Evolutionary conservation across 2,113 vertebrate species (phyloP).

Genomic region (Macquaria ambigua): DNA sequence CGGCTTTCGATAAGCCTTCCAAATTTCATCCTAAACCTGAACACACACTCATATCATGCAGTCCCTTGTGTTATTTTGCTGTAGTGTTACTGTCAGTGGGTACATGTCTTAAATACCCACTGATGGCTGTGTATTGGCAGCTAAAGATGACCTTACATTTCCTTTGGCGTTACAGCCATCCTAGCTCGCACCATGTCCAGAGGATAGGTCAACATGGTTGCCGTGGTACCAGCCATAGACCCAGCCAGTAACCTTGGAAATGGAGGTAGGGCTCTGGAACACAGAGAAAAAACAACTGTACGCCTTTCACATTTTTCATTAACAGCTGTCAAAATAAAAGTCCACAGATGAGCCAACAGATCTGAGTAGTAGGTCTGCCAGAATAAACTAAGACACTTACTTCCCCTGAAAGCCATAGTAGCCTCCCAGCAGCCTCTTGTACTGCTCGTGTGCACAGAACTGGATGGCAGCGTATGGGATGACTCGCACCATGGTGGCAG

Average conservation of each 20-base stretch:
- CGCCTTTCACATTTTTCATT: not conserved
- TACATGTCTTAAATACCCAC: not conserved
- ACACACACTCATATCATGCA: not conserved
- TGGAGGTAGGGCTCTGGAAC: conserved; percentile 89
- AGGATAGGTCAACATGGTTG: conserved; percentile 94
- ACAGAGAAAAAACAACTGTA: not conserved
- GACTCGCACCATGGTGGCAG: conserved; percentile 98
- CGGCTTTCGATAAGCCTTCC: not conserved
- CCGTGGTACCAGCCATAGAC: conserved; percentile 92
- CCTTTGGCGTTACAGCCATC: conserved; percentile 98
- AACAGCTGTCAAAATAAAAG: not conserved
- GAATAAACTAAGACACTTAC: conserved; percentile 82
- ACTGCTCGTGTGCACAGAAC: conserved; percentile 97
- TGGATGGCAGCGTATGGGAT: conserved; percentile 97
- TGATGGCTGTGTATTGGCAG: not conserved
- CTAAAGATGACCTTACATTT: conserved; percentile 89
- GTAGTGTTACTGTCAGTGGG: not conserved
- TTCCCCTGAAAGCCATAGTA: conserved; percentile 94
- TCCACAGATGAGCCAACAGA: not conserved
- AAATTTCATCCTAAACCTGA: not conserved
- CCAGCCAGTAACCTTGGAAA: conserved; percentile 93
- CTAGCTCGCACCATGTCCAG: conserved; percentile 98
- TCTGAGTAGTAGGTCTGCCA: not conserved
- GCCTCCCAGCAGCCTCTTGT: conserved; percentile 91
- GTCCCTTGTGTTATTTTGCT: not conserved